Base-by-base conservation (phyloP, 1,140 invertebrate genomes). In the Phocides pigmalion region DNA sequence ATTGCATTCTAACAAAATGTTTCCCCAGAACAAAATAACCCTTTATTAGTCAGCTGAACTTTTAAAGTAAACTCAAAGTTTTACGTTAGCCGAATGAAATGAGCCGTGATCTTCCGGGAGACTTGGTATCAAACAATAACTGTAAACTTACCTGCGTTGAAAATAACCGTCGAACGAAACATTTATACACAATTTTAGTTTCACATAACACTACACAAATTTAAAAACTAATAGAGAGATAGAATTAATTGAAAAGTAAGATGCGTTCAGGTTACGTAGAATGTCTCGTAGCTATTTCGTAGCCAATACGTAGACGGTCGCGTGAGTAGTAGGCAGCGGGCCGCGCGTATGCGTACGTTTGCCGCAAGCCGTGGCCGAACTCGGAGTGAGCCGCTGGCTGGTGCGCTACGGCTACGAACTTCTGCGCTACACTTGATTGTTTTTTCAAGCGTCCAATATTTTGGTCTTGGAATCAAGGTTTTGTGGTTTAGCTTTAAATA, bases 341-440 rank as follows among this genome's bases (percentile, higher is more conserved):
- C 12, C n/a, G 53, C 32, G 32, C 53, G 37, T 11, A 1, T 11
- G 17, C 25, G 14, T 2, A 25, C 54, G 42, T 35, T 22, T 25
- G 56, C 11, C 41, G 28, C 42, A 12, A 25, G 37, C 37, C 61
- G 61, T 47, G 47, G 35, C 47, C 49, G 35, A 20, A 19, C 37
- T 37, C 61, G 12, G 61, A 62, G 19, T 62, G 47, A 62, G 35
- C n/a, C n/a, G 20, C 22, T 19, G 15, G 32, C 32, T 28, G 46
- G 37, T 3, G 44, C 44, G 19, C 41, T 15, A 16, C 54, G 22
- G 39, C 53, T 3, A 22, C 3, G 6, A 22, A 11, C 9, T 32
- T 32, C 28, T 32, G 28, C 28, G 28, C 28, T 32, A 32, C 32
- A 12, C 11, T 35, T 2, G 32, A 35, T 11, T 11, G 32, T 35